Evolutionary conservation across 2,888 invertebrate species (phyloP).

Genomic region (Brachylomia viminalis): DNA sequence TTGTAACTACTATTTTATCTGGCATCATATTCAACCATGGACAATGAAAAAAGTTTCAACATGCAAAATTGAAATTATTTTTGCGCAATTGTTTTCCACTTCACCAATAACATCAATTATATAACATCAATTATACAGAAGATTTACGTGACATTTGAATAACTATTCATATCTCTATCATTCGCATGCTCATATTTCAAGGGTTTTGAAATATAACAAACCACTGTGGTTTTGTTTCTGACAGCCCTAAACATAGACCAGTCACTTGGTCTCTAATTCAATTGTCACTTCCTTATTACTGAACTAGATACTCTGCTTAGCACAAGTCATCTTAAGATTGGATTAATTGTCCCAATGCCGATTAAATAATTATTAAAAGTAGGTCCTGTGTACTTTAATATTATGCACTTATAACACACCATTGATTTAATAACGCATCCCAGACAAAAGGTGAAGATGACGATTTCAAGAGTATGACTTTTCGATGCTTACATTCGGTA

Average conservation of each 20-base stretch:
- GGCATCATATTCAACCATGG: slow-evolving; percentile 2
- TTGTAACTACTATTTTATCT: slow-evolving; percentile 27
- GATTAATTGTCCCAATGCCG: slow-evolving; percentile 58
- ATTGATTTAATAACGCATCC: no score
- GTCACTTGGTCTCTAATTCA: slow-evolving; percentile 78
- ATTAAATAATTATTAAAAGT: slow-evolving; percentile 42
- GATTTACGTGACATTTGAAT: not conserved
- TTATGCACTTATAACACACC: not conserved
- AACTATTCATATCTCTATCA: not conserved
- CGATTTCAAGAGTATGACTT: no score
- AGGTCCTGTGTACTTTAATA: slow-evolving; percentile 9
- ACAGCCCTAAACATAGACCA: slow-evolving; percentile 77
- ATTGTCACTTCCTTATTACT: slow-evolving; percentile 87
- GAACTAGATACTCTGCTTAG: slow-evolving; percentile 57
- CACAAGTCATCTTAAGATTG: slow-evolving; percentile 57
- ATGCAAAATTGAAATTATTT: slow-evolving; percentile 14
- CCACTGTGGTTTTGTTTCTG: not conserved
- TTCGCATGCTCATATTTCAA: not conserved
- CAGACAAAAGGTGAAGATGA: not conserved
- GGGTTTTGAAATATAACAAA: not conserved
- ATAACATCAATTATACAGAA: not conserved
- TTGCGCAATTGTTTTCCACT: slow-evolving; percentile 6
- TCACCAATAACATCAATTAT: not conserved
- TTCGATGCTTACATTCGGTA: not conserved
- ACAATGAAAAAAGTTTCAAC: no score